A percentile compares a stretch with the other conserved stretches of the same genome.
These are phyloP conservation scores for Harpagifer antarcticus DNA, from an alignment of 2,797 vertebrate genomes.

Conservation along the genomic window DNA sequence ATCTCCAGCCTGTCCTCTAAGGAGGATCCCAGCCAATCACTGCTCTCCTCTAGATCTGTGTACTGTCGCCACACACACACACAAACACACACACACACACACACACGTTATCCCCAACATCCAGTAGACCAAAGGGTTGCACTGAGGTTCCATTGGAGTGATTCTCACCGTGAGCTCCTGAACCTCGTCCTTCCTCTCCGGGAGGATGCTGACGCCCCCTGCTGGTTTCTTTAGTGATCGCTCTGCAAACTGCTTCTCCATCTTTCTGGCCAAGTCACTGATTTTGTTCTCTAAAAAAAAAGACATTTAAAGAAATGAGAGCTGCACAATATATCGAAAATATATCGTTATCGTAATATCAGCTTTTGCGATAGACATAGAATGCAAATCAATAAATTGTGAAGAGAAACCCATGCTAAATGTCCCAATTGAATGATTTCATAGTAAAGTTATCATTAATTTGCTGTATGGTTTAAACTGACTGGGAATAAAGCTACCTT, in stretches of 20 bases:
- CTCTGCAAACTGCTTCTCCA: constrained; percentile 75
- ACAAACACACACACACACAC: background rate
- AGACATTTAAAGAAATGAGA: background rate
- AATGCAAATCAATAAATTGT: background rate
- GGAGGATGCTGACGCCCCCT: constrained; percentile 77
- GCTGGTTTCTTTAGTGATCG: constrained; percentile 68
- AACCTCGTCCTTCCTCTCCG: constrained; percentile 69
- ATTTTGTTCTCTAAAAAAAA: constrained; percentile 68
- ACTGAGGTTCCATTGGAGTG: background rate
- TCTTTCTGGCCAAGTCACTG: constrained; percentile 64
- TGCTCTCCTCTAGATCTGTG: constrained; percentile 80
- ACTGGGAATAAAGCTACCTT: constrained; percentile 43
- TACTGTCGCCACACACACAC: constrained; percentile 74
- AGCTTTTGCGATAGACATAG: no score
- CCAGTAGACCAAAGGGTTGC: no score
- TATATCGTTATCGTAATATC: no score
- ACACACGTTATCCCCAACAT: background rate
- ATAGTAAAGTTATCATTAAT: background rate
- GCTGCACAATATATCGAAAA: no score
- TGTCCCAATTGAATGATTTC: background rate
- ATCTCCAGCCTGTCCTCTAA: constrained; percentile 85
- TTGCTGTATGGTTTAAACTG: background rate
- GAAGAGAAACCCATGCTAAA: background rate
- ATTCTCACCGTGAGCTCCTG: constrained; percentile 79
- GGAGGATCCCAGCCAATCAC: constrained; percentile 90